phyloP scores from a whole-genome alignment of 1,140 invertebrate genomes.

The Aphidius gifuensis region DNA sequence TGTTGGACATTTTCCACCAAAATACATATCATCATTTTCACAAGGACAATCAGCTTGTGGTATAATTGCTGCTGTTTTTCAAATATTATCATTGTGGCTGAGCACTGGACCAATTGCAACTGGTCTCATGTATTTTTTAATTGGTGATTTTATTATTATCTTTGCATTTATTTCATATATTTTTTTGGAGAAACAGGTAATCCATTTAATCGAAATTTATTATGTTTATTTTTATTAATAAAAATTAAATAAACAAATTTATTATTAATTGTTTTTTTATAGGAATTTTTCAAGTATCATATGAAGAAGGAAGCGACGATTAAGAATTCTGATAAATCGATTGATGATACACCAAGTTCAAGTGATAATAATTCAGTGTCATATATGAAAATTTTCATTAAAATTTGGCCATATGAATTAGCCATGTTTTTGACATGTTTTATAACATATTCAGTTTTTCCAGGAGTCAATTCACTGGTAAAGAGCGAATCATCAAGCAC shows the following conservation, averaged over 20 bases:
- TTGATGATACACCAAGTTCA: constrained; percentile 45
- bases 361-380: constrained; percentile 39
- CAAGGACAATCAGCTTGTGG: constrained; percentile 83
- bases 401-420: constrained; percentile 73
- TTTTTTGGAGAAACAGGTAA: constrained; percentile 66
- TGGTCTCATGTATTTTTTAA: constrained; percentile 82
- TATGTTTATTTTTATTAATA: no score
- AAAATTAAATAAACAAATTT: background rate
- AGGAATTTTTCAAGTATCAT: constrained; percentile 72
- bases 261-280: constrained; percentile 25
- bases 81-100: constrained; percentile 77
- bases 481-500: constrained; percentile 59
- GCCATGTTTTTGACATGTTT: constrained; percentile 74
- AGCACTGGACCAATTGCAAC: constrained; percentile 75
- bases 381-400: constrained; percentile 63
- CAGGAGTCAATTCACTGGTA: constrained; percentile 80
- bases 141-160: constrained; percentile 73
- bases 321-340: constrained; percentile 37
- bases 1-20: constrained; percentile 77
- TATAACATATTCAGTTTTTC: constrained; percentile 79
- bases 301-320: constrained; percentile 47
- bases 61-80: constrained; percentile 80
- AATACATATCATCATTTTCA: constrained; percentile 83
- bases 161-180: constrained; percentile 70
- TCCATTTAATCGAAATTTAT: constrained; percentile 28